phyloP scores from a whole-genome alignment of 2,888 invertebrate species.

The Cosmia pyralina region DNA sequence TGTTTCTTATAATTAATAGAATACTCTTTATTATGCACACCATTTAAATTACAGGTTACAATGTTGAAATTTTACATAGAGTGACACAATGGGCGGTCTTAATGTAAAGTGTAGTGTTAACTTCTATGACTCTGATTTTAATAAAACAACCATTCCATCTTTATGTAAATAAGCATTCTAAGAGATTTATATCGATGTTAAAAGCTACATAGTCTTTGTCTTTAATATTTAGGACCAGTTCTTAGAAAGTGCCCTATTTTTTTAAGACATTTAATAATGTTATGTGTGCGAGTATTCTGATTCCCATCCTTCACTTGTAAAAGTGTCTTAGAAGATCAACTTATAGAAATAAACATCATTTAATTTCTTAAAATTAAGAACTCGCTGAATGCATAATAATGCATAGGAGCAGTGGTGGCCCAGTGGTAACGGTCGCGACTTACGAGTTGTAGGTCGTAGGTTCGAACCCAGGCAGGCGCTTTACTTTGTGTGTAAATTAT shows the following conservation, averaged over 20 bases:
- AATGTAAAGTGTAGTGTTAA: background rate
- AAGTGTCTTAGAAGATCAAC: background rate
- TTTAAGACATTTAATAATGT: background rate
- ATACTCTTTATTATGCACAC: no score
- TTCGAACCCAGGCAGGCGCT: no score
- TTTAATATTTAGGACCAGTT: background rate
- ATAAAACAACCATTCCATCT: background rate
- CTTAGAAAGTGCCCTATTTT: background rate
- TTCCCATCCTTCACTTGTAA: background rate
- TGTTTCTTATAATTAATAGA: no score
- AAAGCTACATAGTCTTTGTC: background rate
- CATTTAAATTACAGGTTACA: no score
- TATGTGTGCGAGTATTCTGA: background rate
- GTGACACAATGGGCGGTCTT: no score
- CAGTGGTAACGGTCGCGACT: no score
- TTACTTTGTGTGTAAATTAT: no score
- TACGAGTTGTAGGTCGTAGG: no score
- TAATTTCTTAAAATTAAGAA: background rate
- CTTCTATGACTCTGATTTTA: background rate
- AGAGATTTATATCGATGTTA: slow-evolving; percentile 16
- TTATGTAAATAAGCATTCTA: slow-evolving; percentile 4
- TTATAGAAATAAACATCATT: background rate
- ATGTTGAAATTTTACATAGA: no score
- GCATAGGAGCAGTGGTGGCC: no score
- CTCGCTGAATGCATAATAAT: background rate